Conservation (phyloP, 2,113 vertebrate genomes). For the Phylloscopus trochiloides region DNA sequence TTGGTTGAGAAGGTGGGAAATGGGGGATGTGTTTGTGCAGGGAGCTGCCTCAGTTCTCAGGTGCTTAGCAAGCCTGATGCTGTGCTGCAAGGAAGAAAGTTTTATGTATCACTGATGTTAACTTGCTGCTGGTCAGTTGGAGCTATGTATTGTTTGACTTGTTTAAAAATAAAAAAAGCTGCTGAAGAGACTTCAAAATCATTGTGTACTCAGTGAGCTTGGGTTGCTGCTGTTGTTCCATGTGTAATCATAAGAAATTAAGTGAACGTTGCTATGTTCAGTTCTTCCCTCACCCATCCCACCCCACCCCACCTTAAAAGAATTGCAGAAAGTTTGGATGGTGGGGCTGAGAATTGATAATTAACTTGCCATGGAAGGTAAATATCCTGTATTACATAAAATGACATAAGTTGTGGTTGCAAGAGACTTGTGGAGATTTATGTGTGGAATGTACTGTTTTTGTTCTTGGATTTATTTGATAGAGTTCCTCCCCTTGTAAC, state of each 20-base stretch:
- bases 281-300: background rate
- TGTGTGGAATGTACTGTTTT: background rate
- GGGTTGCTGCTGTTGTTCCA: background rate
- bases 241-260: background rate
- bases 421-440: background rate
- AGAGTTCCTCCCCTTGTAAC: background rate
- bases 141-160: background rate
- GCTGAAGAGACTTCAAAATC: background rate
- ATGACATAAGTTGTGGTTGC: background rate
- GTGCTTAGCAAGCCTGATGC: no score
- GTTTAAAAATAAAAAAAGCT: background rate
- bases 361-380: background rate
- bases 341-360: background rate
- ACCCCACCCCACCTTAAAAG: background rate
- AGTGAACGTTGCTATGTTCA: background rate
- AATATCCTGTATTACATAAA: background rate
- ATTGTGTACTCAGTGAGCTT: background rate
- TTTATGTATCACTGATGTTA: background rate
- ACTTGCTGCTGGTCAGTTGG: background rate
- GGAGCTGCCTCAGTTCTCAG: background rate
- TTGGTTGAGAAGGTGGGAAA: background rate
- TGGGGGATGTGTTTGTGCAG: fast-evolving
- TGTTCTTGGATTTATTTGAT: constrained; percentile 35
- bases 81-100: background rate
- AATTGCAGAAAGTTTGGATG: background rate